Evolutionary conservation across 2,888 invertebrate genomes (phyloP).

Genomic region (Dendrolimus houi): DNA sequence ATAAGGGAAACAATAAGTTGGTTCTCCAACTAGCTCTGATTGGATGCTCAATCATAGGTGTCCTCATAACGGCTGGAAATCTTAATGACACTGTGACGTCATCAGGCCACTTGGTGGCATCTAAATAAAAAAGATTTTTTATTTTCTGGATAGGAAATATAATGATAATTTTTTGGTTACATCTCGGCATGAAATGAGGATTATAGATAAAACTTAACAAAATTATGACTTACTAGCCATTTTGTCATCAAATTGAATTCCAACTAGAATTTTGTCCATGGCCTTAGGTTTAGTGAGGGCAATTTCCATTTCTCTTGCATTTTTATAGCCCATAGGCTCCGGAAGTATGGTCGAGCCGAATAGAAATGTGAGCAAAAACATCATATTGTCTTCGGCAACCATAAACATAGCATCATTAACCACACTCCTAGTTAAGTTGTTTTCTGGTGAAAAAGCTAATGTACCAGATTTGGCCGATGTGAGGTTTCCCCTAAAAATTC

Average conservation of each 20-base stretch:
- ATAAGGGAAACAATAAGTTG: constrained; percentile 80
- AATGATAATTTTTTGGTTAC: too few relatives aligned
- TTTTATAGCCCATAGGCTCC: constrained; percentile 53
- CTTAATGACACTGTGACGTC: constrained; percentile 74
- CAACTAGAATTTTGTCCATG: constrained; percentile 61
- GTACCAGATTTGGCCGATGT: constrained; percentile 53
- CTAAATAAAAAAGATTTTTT: constrained; percentile 20
- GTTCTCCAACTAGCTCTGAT: constrained; percentile 81
- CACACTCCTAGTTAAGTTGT: constrained; percentile 48
- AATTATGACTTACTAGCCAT: constrained; percentile 54
- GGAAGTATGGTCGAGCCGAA: constrained; percentile 54
- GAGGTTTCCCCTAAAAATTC: constrained; percentile 45
- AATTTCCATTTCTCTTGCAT: constrained; percentile 47
- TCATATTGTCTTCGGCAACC: constrained; percentile 58
- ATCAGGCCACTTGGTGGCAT: constrained; percentile 62
- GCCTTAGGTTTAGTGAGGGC: constrained; percentile 57
- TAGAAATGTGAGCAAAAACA: constrained; percentile 46
- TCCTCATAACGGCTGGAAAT: constrained; percentile 80
- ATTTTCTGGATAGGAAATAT: too few relatives aligned
- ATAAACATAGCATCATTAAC: constrained; percentile 53
- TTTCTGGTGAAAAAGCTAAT: constrained; percentile 65
- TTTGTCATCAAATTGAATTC: constrained; percentile 59
- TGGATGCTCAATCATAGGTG: constrained; percentile 55
- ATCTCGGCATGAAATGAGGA: too few relatives aligned
- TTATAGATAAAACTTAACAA: too few relatives aligned